Evolutionary conservation across 2,113 vertebrate species (phyloP), one percentile per base, ranked within the genome.

Genomic region (Hippocampus guttulatus): DNA sequence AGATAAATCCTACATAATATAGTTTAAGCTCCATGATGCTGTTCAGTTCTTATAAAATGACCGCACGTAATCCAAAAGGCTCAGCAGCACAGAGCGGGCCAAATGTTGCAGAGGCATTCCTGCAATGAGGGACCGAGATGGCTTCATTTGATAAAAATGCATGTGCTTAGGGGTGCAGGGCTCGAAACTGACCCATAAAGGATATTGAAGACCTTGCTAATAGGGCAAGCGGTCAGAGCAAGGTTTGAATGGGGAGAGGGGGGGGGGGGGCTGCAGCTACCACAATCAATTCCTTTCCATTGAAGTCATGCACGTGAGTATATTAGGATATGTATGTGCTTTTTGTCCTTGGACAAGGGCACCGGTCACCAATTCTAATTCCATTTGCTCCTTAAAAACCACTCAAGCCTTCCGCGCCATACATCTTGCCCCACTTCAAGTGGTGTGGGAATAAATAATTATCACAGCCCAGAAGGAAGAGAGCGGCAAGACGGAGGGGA

Each of bases 131-230:
- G 63, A 25, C 62, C 7, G 27, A 71, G 83, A 81, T 77, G 85
- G 73, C 74, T 87, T 91, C 83, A 87, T 87, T 83, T 87, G 84
- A 92, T 90, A 90, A 84, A 84, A 88, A 90, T 76, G 90, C 87
- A 88, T 87, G 82, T 79, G 79, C 81, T 81, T 76, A 80, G 54
- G 65, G 81, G 60, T 41, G 20, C 66, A 75, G 73, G 77, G 66
- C 75, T 85, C 75, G 77, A 86, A 80, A 84, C 77, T 74, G 75
- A 75, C 75, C 76, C 69, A 78, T 77, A 79, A 87, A 79, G 75
- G 69, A 87, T 84, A 85, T 65, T 81, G 80, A 90, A 87, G 77
- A 85, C 76, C 79, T 84, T 73, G 78, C 43, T 67, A 84, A 80
- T 90, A 89, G 72, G 76, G 41, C 33, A 30, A 51, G 71, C 75